phyloP scores from a whole-genome alignment of 2,113 vertebrate species.

The Circaetus cinerascens region DNA sequence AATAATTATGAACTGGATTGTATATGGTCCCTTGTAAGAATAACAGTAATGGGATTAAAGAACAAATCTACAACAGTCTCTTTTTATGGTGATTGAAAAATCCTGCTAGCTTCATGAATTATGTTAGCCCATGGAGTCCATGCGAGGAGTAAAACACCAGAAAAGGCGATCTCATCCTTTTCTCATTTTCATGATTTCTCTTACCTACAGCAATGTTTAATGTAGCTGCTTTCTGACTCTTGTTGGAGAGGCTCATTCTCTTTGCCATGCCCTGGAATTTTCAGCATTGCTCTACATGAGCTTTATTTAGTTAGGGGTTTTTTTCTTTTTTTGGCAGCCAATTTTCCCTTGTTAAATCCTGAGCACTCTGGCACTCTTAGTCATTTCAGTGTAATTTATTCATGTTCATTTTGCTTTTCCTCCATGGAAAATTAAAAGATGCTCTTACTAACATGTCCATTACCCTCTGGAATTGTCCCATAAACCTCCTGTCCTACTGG shows the following conservation, averaged over 20 bases:
- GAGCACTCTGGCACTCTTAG: neutral
- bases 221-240: neutral
- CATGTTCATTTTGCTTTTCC: neutral
- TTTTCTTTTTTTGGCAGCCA: neutral
- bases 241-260: accelerated
- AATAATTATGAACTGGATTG: neutral
- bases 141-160: neutral
- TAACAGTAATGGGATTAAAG: neutral
- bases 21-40: neutral
- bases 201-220: neutral
- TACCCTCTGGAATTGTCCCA: neutral
- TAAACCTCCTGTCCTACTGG: neutral
- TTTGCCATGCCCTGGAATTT: neutral
- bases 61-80: neutral
- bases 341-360: neutral
- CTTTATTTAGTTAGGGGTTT: neutral
- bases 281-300: neutral
- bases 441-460: neutral
- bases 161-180: neutral
- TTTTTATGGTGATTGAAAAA: neutral
- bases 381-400: neutral
- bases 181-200: neutral
- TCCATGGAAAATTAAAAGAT: neutral
- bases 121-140: neutral
- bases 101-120: neutral